Evolutionary conservation across 2,113 vertebrate species (phyloP), one percentile per base, ranked within the genome.

Genomic region (Notarius lentiginosus): DNA sequence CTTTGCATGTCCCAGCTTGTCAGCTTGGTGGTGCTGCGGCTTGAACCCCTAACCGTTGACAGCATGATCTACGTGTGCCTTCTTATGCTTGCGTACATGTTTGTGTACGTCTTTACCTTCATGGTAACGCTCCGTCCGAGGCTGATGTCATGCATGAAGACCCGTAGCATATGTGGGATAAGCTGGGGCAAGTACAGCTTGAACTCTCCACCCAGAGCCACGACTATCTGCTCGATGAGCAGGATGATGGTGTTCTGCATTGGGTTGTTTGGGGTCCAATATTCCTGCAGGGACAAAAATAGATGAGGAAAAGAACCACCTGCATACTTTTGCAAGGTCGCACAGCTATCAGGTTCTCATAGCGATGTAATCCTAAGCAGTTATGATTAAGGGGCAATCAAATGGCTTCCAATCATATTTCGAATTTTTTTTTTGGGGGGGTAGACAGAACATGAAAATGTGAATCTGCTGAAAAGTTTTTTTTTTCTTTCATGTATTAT

Each of bases 201-300:
- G 93, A 99, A 99, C 91, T 99, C 98, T 0, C 98, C 98, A 0
- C 98, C 98, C 0, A 99, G 94, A 2, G 98, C 98, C 53, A 99
- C 97, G 87, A 99, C 98, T 0, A 99, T 99, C 87, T 99, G 98
- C 93, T 99, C 98, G 0, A 99, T 98, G 56, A 99, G 96, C 4
- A 99, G 95, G 90, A 99, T 99, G 89, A 99, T 99, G 0, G 98
- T 99, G 94, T 98, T 99, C 95, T 99, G 98, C 91, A 99, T 99
- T 5, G 98, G 98, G 87, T 98, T 99, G 94, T 99, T 99, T 88
- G 98, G 98, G 34, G 99, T 98, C 98, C 98, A 99, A 93, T 99
- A 99, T 90, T 99, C 98, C 98, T 99, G 87, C 14, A 88, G 60
- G 49, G 61, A 86, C 41, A 89, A 83, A 24, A 87, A 53, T 7